Conservation (phyloP, 2,797 vertebrate species). For the Karalla daura region DNA sequence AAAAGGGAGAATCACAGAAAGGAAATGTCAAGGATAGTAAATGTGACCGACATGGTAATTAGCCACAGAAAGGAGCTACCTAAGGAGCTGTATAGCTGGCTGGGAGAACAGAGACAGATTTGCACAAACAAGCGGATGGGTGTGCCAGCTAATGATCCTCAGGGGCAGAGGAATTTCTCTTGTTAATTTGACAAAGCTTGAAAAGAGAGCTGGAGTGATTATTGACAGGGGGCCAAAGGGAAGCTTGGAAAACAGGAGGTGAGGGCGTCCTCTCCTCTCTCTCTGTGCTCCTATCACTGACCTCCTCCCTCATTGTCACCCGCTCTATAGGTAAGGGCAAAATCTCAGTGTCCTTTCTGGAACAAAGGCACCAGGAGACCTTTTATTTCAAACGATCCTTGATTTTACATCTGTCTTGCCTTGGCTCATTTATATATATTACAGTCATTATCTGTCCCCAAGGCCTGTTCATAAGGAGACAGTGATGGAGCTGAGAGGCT, state of each 20-base stretch:
- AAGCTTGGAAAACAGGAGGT: slow-evolving; percentile 65
- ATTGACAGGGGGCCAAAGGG: slow-evolving; percentile 76
- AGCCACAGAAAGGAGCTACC: slow-evolving; percentile 58
- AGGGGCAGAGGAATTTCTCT: slow-evolving; percentile 77
- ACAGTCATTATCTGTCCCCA: slow-evolving; percentile 68
- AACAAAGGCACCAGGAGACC: slow-evolving; percentile 70
- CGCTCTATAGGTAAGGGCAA: slow-evolving; percentile 32
- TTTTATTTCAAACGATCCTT: slow-evolving; percentile 68
- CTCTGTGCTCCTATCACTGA: slow-evolving; percentile 46
- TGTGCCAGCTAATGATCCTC: slow-evolving; percentile 76
- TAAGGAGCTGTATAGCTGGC: slow-evolving; percentile 59
- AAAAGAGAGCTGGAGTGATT: slow-evolving; percentile 66
- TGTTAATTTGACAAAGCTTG: slow-evolving; percentile 82
- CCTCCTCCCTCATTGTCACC: slow-evolving; percentile 39
- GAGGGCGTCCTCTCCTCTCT: slow-evolving; percentile 33
- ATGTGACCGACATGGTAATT: slow-evolving; percentile 80
- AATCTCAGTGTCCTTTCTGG: slow-evolving; percentile 62
- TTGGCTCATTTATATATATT: slow-evolving; percentile 76
- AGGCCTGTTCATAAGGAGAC: slow-evolving; percentile 69
- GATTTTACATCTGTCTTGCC: slow-evolving; percentile 75
- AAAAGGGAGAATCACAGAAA: slow-evolving; percentile 74
- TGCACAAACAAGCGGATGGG: slow-evolving; percentile 80
- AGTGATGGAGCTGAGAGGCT: slow-evolving; percentile 67
- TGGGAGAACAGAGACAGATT: slow-evolving; percentile 69
- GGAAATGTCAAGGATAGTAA: slow-evolving; percentile 81